Evolutionary conservation across 1,140 invertebrate genomes (phyloP).

Genomic region (Pemphigus obesinymphae): DNA sequence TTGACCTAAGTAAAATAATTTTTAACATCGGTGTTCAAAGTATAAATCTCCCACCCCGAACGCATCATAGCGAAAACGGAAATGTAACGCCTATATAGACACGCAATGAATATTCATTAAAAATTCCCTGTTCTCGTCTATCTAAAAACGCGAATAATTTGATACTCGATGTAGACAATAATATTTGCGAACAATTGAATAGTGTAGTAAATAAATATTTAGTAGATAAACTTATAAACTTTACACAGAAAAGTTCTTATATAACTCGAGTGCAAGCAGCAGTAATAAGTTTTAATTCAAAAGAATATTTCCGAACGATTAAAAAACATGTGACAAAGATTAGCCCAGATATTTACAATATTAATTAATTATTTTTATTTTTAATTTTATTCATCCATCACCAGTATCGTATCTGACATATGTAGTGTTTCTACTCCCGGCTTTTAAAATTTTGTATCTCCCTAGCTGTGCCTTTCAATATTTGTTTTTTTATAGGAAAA

Average conservation of each 20-base stretch:
- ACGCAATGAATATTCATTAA: no score
- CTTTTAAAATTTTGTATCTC: no score
- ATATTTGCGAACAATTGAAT: constrained; percentile 8
- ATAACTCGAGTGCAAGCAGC: background rate
- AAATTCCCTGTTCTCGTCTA: background rate
- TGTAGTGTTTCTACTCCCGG: background rate
- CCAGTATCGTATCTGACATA: background rate
- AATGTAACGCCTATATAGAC: no score
- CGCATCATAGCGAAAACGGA: no score
- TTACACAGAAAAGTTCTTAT: background rate
- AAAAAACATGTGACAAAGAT: background rate
- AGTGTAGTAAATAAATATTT: background rate
- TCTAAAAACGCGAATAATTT: constrained; percentile 11
- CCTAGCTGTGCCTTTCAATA: no score
- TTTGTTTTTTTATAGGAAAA: no score
- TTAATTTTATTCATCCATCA: background rate
- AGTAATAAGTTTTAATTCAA: background rate
- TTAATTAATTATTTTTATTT: background rate
- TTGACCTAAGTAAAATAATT: no score
- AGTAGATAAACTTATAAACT: background rate
- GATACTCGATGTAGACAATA: constrained; percentile 2
- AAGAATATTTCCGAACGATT: background rate
- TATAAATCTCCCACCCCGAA: no score
- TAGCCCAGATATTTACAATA: constrained; percentile 1
- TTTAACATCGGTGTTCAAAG: no score